A percentile compares a stretch with the other conserved stretches of the same genome.
phyloP scores from a whole-genome alignment of 1,140 invertebrate species.

The Ceratina japonica region DNA sequence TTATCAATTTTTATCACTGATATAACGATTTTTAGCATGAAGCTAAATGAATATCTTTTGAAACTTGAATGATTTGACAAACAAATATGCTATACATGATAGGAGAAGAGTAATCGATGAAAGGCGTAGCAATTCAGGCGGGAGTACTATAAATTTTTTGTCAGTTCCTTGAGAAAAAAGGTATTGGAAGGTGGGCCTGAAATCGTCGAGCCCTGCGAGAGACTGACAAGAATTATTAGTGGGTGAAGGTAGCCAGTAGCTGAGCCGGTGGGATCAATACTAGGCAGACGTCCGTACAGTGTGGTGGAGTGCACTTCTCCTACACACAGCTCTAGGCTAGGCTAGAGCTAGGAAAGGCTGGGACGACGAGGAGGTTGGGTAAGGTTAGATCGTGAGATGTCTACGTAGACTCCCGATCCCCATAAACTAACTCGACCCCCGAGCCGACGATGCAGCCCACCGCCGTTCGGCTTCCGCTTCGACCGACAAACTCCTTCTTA shows the following conservation, averaged over 20 bases:
- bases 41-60: too few relatives aligned
- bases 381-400: slow-evolving; percentile 74
- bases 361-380: slow-evolving; percentile 68
- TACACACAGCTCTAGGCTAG: slow-evolving; percentile 74
- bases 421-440: slow-evolving; percentile 74
- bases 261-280: slow-evolving; percentile 77
- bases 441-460: slow-evolving; percentile 66
- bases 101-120: not conserved
- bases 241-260: slow-evolving; percentile 79
- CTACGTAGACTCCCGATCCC: slow-evolving; percentile 74
- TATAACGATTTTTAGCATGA: too few relatives aligned
- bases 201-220: slow-evolving; percentile 75
- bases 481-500: not conserved
- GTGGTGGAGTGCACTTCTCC: slow-evolving; percentile 76
- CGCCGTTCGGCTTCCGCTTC: slow-evolving; percentile 51
- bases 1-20: too few relatives aligned
- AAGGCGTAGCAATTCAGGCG: too few relatives aligned
- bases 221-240: slow-evolving; percentile 80
- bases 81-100: not conserved
- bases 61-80: too few relatives aligned
- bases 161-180: slow-evolving; percentile 34
- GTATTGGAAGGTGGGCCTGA: slow-evolving; percentile 52
- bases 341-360: slow-evolving; percentile 73
- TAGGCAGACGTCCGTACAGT: slow-evolving; percentile 76
- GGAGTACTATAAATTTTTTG: slow-evolving; percentile 16